Evolutionary conservation across 2,797 vertebrate species (phyloP).

Genomic region (Melanogrammus aeglefinus): DNA sequence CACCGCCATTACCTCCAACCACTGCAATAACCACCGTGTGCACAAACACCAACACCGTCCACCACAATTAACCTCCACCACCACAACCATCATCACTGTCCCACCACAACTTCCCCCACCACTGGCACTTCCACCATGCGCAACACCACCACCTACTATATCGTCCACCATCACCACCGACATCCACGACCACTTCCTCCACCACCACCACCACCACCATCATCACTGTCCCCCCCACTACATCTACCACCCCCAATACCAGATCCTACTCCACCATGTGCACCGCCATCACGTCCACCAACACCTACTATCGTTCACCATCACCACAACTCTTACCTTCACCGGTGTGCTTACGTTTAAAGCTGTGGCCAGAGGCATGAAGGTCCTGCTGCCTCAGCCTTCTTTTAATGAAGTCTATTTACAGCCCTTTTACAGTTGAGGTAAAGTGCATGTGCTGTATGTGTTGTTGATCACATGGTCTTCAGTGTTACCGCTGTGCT

Average conservation of each 20-base stretch:
- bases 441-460: not conserved
- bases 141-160: too few species aligned
- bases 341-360: not conserved
- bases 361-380: not conserved
- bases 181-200: too few species aligned
- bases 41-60: too few species aligned
- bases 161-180: too few species aligned
- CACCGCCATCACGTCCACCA: not conserved
- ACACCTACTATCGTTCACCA: too few species aligned
- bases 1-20: not conserved
- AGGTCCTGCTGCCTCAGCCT: not conserved
- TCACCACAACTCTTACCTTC: not conserved
- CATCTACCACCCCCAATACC: not conserved
- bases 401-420: not conserved
- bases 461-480: constrained; percentile 12
- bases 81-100: too few species aligned
- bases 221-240: not conserved
- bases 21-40: too few species aligned
- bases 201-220: too few species aligned
- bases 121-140: too few species aligned
- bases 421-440: not conserved
- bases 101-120: too few species aligned
- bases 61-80: too few species aligned
- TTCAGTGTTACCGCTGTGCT: constrained; percentile 30
- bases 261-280: not conserved